phyloP scores from a whole-genome alignment of 23 tunicate genomes.

The Aplidium turbinatum region DNA sequence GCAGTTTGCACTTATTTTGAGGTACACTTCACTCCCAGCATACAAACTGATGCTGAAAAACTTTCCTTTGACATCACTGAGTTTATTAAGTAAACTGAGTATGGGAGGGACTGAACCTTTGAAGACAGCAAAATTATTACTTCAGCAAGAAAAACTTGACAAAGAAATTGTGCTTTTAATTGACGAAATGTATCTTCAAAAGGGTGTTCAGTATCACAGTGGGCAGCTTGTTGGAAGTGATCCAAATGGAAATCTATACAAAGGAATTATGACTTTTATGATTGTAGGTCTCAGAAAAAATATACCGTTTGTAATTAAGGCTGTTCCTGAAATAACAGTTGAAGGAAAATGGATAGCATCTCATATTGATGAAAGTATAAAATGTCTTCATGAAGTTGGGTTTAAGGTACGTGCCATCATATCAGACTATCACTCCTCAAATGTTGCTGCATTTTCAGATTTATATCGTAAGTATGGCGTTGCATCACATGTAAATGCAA shows the following conservation, averaged over 20 bases:
- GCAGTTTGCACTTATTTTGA: conserved; percentile 1
- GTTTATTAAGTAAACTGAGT: conserved; percentile 7
- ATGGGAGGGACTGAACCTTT: neutral
- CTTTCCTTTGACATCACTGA: neutral
- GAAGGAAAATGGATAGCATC: neutral
- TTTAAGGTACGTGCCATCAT: conserved; percentile 4
- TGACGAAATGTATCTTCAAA: conserved; percentile 3
- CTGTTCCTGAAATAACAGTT: neutral
- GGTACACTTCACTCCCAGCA: neutral
- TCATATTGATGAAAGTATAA: neutral
- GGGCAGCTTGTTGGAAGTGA: neutral
- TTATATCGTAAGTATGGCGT: neutral
- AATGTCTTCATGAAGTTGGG: neutral
- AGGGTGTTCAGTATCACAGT: conserved; percentile 4
- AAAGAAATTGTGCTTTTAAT: conserved; percentile 2
- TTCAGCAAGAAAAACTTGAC: neutral
- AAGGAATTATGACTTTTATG: conserved; percentile 7
- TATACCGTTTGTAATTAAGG: conserved; percentile 10
- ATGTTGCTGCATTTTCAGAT: conserved; percentile 11
- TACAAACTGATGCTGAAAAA: neutral
- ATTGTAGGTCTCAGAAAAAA: conserved; percentile 8
- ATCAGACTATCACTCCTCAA: neutral
- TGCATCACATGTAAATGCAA: neutral
- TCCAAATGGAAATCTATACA: neutral
- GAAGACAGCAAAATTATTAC: conserved; percentile 1